Evolutionary conservation across 2,113 vertebrate genomes (phyloP).

Genomic region (Loxodonta africana): DNA sequence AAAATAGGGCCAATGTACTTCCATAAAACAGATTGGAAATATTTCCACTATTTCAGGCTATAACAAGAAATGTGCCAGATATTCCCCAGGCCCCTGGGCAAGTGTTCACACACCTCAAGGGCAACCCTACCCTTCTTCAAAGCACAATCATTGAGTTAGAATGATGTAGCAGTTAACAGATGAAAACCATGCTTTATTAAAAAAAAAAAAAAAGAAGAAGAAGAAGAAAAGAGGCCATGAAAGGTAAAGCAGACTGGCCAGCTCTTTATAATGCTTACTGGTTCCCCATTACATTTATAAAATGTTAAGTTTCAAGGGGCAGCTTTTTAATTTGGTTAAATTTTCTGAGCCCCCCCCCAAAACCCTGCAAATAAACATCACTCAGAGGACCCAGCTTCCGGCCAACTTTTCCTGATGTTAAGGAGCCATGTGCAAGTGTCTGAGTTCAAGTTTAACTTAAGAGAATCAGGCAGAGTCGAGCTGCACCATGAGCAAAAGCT

Average conservation of each 20-base stretch:
- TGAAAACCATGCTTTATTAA: conserved; percentile 71
- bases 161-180: conserved; percentile 60
- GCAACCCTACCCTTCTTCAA: conserved; percentile 68
- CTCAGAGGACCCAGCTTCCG: conserved; percentile 38
- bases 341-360: conserved; percentile 32
- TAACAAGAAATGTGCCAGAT: conserved; percentile 64
- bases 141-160: conserved; percentile 50
- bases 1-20: conserved; percentile 1
- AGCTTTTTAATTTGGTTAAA: conserved; percentile 65
- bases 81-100: conserved; percentile 24
- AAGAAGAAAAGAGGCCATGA: background rate
- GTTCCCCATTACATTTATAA: conserved; percentile 64
- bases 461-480: conserved; percentile 35
- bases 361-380: conserved; percentile 21
- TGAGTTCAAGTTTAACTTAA: conserved; percentile 68
- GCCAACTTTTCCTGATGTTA: conserved; percentile 36
- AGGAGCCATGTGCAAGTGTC: conserved; percentile 18
- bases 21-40: conserved; percentile 48
- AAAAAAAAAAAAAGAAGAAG: conserved; percentile 29
- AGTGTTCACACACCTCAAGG: conserved; percentile 56
- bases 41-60: background rate
- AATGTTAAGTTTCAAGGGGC: conserved; percentile 2
- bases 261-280: conserved; percentile 40
- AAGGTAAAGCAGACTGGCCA: conserved; percentile 47
- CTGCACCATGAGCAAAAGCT: background rate